These are phyloP conservation scores for Vicugna pacos DNA, from an alignment of 2,113 vertebrate species.

Conservation along the genomic window DNA sequence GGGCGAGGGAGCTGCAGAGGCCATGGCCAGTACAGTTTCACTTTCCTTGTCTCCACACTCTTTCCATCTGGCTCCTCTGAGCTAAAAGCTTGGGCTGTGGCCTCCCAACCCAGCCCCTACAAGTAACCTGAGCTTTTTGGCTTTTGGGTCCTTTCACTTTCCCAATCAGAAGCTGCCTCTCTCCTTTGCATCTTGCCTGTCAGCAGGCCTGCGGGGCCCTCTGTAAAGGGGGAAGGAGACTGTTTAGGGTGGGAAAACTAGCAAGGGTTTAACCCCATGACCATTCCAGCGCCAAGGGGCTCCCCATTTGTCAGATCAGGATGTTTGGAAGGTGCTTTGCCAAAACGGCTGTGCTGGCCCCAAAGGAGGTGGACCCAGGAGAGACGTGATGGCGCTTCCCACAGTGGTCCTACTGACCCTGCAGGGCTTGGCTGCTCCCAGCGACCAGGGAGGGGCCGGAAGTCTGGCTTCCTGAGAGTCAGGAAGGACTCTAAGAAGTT, in stretches of 20 bases:
- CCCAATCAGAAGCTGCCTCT: not conserved
- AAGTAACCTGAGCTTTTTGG: not conserved
- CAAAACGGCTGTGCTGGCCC: not conserved
- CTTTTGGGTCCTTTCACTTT: slow-evolving; percentile 4
- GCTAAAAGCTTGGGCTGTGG: not conserved
- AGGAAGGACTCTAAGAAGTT: slow-evolving; percentile 19
- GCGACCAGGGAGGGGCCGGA: not conserved
- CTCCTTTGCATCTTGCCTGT: not conserved
- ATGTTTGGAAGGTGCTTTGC: not conserved
- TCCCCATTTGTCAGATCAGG: not conserved
- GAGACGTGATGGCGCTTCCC: not conserved
- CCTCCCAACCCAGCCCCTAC: not conserved
- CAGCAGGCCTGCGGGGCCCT: not conserved
- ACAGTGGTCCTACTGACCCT: not conserved
- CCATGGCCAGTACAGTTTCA: not conserved
- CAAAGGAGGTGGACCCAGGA: not conserved
- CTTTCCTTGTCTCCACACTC: not conserved
- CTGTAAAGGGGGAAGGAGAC: not conserved
- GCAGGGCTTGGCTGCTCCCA: not conserved
- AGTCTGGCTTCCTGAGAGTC: slow-evolving; percentile 32
- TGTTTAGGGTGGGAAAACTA: not conserved
- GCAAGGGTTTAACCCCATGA: not conserved
- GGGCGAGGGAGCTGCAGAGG: not conserved
- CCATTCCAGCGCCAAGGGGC: not conserved
- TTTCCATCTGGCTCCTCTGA: not conserved